Base-by-base conservation (phyloP, 2,888 invertebrate genomes). In the Dermolepida albohirtum region DNA sequence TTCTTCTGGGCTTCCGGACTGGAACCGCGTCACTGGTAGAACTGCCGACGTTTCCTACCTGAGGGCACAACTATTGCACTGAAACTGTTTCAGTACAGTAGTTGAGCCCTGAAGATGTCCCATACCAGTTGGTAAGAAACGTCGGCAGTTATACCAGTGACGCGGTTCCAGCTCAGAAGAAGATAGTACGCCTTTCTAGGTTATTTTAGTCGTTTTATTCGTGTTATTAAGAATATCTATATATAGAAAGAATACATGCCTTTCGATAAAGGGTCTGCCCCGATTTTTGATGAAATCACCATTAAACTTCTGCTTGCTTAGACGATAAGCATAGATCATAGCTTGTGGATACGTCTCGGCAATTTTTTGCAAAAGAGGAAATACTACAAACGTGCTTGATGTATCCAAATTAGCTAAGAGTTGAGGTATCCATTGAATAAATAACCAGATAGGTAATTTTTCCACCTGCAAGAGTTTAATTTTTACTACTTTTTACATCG, bases 391-490 rank as follows among this genome's bases (percentile, higher is more conserved):
- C n/a, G 80, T 74, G 68, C 75, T 81, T 64, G 71, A 74, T 2
- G 75, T 80, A 76, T 81, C 81, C 73, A 77, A 81, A 73, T 83
- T 82, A 1, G 87, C 86, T 68, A 91, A 81, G 70, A 92, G 82
- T 78, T 92, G 91, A 52, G 89, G 87, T 67, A 89, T 86, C 91
- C 92, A 92, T 34, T 85, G 81, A 2, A 92, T 78, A 77, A 90
- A 92, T 86, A 90, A 86, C 91, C 91, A 92, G 34, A 84, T 84
- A 1, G 90, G 89, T 43, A 91, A 84, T 44, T 80, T 78, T 10
- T 74, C 71, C 55, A 82, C 80, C 85, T 87, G 74, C 51, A 78
- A 70, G 14, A 34, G 6, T 34, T 34, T 6, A 2, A n/a, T n/a
- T n/a, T n/a, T n/a, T n/a, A n/a, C n/a, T n/a, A n/a, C n/a, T n/a